Evolutionary conservation across 2,888 invertebrate genomes (phyloP).

Genomic region (Platycheirus rosarum): DNA sequence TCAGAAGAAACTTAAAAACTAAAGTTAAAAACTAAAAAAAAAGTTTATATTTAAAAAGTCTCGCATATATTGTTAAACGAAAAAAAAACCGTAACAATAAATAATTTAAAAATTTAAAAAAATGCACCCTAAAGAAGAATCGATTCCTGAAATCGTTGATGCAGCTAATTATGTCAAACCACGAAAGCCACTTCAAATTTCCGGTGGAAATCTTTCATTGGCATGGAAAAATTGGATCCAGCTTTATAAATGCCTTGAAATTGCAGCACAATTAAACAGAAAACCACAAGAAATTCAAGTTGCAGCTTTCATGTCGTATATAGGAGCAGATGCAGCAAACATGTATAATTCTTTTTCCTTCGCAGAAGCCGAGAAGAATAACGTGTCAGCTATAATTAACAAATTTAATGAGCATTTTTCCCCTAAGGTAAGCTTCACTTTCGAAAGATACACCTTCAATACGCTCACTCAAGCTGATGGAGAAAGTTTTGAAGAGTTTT

Average conservation of each 20-base stretch:
- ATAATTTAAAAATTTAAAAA: no score
- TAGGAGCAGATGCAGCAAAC: slow-evolving; percentile 21
- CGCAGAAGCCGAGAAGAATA: neutral
- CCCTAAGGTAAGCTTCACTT: slow-evolving; percentile 31
- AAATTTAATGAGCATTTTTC: slow-evolving; percentile 20
- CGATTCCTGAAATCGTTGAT: neutral
- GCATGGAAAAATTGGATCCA: slow-evolving; percentile 35
- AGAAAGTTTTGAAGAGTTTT: slow-evolving; percentile 10
- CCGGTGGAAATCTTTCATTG: slow-evolving; percentile 4
- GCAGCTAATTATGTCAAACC: no score
- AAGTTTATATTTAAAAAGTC: no score
- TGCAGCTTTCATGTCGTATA: slow-evolving; percentile 34
- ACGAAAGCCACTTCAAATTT: no score
- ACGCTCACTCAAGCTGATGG: slow-evolving; percentile 10
- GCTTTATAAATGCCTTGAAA: slow-evolving; percentile 23
- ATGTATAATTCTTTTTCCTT: slow-evolving; percentile 25
- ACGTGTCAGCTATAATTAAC: neutral
- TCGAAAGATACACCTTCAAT: slow-evolving; percentile 34
- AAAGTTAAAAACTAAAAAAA: no score
- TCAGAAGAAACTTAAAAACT: no score
- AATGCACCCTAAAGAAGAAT: neutral
- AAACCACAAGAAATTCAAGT: slow-evolving; percentile 29
- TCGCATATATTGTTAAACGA: no score
- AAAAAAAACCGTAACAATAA: no score
- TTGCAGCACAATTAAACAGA: slow-evolving; percentile 22